phyloP scores from a whole-genome alignment of 2,797 vertebrate species.

The Hippoglossus hippoglossus region DNA sequence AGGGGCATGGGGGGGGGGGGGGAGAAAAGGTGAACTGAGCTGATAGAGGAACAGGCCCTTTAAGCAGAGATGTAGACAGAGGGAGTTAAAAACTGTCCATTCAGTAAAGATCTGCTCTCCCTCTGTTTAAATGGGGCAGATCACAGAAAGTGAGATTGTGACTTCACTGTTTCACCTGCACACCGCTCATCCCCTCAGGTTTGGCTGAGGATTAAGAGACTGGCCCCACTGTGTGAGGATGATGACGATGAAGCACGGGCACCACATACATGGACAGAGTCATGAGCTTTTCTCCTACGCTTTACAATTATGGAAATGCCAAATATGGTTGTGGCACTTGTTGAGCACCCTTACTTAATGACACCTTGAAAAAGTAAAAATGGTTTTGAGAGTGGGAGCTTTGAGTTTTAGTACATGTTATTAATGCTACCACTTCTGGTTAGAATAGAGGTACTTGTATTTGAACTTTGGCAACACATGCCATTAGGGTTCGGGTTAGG shows the following conservation, averaged over 20 bases:
- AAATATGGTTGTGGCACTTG: too few relatives aligned
- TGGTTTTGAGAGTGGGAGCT: too few relatives aligned
- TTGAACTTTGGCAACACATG: too few relatives aligned
- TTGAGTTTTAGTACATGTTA: neutral
- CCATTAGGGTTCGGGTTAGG: too few relatives aligned
- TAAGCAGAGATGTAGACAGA: conserved; percentile 4
- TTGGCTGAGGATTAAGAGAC: conserved; percentile 42
- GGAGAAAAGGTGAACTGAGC: conserved; percentile 6
- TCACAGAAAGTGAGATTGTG: conserved; percentile 29
- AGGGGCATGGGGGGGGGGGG: neutral
- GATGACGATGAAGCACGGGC: conserved; percentile 35
- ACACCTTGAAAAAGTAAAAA: too few relatives aligned
- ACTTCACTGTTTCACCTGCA: conserved; percentile 38
- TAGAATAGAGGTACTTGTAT: neutral
- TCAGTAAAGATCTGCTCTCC: conserved; percentile 14
- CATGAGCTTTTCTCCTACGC: conserved; percentile 4
- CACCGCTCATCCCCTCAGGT: conserved; percentile 46
- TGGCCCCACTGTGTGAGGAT: conserved; percentile 33
- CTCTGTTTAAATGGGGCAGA: conserved; percentile 15
- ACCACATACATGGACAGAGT: conserved; percentile 8
- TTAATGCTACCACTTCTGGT: neutral
- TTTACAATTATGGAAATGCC: neutral
- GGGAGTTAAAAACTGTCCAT: neutral
- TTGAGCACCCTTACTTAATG: too few relatives aligned
- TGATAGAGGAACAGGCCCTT: conserved; percentile 23